These are phyloP conservation scores for Listronotus bonariensis DNA, from an alignment of 1,140 invertebrate genomes.

Conservation along the genomic window DNA sequence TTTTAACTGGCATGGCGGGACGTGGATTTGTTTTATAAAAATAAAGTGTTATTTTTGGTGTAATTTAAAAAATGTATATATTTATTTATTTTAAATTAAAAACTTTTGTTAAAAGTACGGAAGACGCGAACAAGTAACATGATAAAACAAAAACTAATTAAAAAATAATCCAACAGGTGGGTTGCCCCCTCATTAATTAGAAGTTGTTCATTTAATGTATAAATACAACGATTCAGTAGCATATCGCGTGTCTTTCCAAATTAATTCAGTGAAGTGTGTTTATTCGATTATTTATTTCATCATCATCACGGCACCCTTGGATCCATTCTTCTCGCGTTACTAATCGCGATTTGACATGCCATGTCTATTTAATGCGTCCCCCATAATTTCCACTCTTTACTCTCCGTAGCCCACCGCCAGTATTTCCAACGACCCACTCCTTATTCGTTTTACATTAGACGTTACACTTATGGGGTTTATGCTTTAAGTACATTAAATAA, in stretches of 20 bases:
- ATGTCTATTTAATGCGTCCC: constrained; percentile 49
- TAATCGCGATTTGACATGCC: constrained; percentile 55
- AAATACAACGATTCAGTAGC: constrained; percentile 28
- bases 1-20: no score
- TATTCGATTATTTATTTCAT: constrained; percentile 55
- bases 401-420: constrained; percentile 3
- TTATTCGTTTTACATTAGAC: constrained; percentile 31
- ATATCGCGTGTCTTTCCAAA: constrained; percentile 49
- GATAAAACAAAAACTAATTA: no score
- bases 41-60: no score
- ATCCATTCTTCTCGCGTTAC: constrained; percentile 52
- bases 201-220: no score
- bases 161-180: no score
- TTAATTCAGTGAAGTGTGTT: constrained; percentile 53
- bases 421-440: constrained; percentile 22
- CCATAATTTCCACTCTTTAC: constrained; percentile 33
- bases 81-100: no score
- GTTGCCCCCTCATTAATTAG: no score
- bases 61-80: no score
- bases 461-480: constrained; percentile 9
- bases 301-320: constrained; percentile 48
- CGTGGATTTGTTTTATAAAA: no score
- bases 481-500: constrained; percentile 20
- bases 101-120: no score
- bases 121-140: no score